Evolutionary conservation across 2,888 invertebrate species (phyloP), one percentile per base, ranked within the genome.

Genomic region (Dorcus parallelipipedus): DNA sequence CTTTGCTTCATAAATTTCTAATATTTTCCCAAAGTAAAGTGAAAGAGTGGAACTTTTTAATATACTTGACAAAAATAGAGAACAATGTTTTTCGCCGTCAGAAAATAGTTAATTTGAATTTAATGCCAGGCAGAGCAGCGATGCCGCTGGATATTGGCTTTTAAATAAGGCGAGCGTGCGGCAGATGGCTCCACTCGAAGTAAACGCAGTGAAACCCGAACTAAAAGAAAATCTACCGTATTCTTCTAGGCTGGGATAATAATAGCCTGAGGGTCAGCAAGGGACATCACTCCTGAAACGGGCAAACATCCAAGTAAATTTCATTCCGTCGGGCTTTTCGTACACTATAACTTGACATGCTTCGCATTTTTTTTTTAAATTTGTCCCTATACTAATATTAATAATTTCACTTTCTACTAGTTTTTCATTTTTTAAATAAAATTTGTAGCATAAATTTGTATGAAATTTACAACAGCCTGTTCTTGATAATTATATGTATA

Each of bases 181-280:
- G 4, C 23, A 45, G 45, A 45, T 45, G 45, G 45, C 45, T 9
- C 45, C 9, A 10, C 45, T 10, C 9, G 45, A 20, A 17, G 45
- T n/a, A 9, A 20, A 20, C 49, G 33, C 10, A 49, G 5, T 45
- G 23, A 45, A 45, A 45, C 20, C 23, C 3, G 23, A 45, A 45
- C 42, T 42, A 42, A 10, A 45, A 10, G 20, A 45, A 20, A 45
- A 51, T 20, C 26, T 33, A 7, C 26, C 26, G 26, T 33, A 33
- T 59, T 59, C 51, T 38, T 39, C 38, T 55, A 17, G 48, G 14
- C 38, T 39, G 23, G 48, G 53, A 59, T 59, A 59, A 59, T 59
- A 56, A 56, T 59, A 59, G 56, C 53, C 6, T 38, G 56, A 59
- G 59, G 59, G 59, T 59, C 56, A 56, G 42, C 43, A 49, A 49